Base-by-base conservation (phyloP, 2,888 invertebrate species). In the Chelonus formosanus region DNA sequence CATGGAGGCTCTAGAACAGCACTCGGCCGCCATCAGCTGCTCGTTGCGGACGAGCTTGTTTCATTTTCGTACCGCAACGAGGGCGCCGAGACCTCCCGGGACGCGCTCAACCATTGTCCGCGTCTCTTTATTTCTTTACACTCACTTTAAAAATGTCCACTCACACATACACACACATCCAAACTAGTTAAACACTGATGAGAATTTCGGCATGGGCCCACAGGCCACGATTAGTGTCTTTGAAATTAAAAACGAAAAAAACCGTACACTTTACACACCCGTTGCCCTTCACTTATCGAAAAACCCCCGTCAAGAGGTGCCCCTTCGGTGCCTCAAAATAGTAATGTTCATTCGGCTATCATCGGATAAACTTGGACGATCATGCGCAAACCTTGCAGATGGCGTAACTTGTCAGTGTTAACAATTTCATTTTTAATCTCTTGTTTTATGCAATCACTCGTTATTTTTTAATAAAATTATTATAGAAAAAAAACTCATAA, bases 1-100 rank as follows among this genome's bases (percentile, higher is more conserved):
- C 74, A 75, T 72, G 69, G 74, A 75, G 73, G 76, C 76, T 74
- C 71, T 61, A 61, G 73, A 74, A 74, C 73, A 75, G 75, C 75
- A 74, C 76, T 75, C 77, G 78, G 76, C 79, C 78, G 80, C 81
- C 81, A 80, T 81, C 81, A 81, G 81, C 81, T 81, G 81, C 80
- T 80, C 78, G 76, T 67, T 74, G 72, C 77, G 75, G 68, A 77
- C 74, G 76, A 75, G 75, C 76, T 73, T 74, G 73, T 78, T 75
- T 79, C 80, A 80, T 80, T 77, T 79, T 78, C 72, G 75, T 73
- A 75, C 71, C 64, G 71, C 70, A 71, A 73, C 73, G 76, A 74
- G 76, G 72, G 71, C 78, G 72, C 72, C 73, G 71, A 78, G 71
- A 72, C 70, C 69, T 67, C 68, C 71, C 73, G 69, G 71, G 71